phyloP scores from a whole-genome alignment of 2,888 invertebrate genomes.

The Limnephilus lunatus region DNA sequence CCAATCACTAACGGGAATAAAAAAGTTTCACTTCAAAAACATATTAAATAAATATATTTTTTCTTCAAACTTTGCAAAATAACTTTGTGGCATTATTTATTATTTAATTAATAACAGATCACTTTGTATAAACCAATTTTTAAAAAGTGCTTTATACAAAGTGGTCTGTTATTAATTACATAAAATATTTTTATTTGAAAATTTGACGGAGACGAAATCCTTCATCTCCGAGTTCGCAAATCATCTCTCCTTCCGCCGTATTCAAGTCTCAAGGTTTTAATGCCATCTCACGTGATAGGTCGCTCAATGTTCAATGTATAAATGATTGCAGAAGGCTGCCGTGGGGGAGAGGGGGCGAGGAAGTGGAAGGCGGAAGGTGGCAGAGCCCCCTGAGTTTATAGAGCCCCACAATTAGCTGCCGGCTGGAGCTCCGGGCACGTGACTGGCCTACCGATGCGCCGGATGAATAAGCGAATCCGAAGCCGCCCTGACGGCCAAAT shows the following conservation, averaged over 20 bases:
- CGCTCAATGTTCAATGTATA: not conserved
- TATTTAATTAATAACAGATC: too few species aligned
- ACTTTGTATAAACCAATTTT: too few species aligned
- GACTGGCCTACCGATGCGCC: constrained; percentile 58
- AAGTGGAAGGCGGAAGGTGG: constrained; percentile 25
- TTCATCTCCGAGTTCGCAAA: not conserved
- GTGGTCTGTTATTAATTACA: too few species aligned
- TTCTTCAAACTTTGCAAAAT: too few species aligned
- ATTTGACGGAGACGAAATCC: not conserved
- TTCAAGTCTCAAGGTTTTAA: not conserved
- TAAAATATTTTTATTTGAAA: not conserved
- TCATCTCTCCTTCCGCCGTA: not conserved
- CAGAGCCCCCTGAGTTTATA: constrained; percentile 26
- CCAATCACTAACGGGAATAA: too few species aligned
- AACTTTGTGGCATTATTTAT: too few species aligned
- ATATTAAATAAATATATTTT: too few species aligned
- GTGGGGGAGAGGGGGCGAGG: not conserved
- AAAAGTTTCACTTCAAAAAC: too few species aligned
- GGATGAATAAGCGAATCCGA: constrained; percentile 62
- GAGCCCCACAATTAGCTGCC: constrained; percentile 41
- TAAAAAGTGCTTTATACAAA: too few species aligned
- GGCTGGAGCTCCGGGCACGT: constrained; percentile 49
- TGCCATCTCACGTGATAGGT: not conserved
- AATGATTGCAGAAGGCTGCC: not conserved
- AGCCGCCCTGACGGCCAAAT: constrained; percentile 60